Evolutionary conservation across 2,888 invertebrate species (phyloP).

Genomic region (Protophormia terraenovae): DNA sequence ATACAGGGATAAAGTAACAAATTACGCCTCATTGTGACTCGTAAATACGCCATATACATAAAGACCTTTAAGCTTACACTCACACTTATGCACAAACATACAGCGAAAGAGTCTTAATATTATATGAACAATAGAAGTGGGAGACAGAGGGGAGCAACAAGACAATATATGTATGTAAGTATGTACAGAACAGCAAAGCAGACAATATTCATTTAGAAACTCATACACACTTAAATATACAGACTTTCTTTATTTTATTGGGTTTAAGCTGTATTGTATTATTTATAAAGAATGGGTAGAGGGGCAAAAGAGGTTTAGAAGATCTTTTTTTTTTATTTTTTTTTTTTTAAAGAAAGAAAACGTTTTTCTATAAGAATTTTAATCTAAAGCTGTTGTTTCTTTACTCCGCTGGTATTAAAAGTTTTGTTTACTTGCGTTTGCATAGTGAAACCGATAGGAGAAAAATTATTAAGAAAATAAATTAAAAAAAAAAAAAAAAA

Average conservation of each 20-base stretch:
- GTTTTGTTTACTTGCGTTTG: background rate
- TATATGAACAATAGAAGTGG: too few species aligned
- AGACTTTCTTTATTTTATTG: constrained; percentile 26
- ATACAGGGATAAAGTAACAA: constrained; percentile 62
- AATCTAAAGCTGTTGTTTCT: constrained; percentile 12
- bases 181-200: background rate
- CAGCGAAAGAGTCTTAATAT: too few species aligned
- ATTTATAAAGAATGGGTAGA: background rate
- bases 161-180: too few species aligned
- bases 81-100: background rate
- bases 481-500: too few species aligned
- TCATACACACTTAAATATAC: constrained; percentile 16
- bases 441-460: too few species aligned
- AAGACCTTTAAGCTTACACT: constrained; percentile 59
- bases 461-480: too few species aligned
- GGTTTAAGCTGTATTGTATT: constrained; percentile 21
- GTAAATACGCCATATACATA: constrained; percentile 66
- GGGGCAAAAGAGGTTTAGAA: background rate
- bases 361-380: constrained; percentile 31
- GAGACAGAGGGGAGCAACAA: background rate
- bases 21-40: constrained; percentile 67
- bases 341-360: constrained; percentile 11
- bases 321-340: constrained; percentile 24
- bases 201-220: constrained; percentile 50
- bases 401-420: background rate